These are phyloP conservation scores for Sakesphorus luctuosus DNA, from an alignment of 2,113 vertebrate genomes.

Conservation along the genomic window DNA sequence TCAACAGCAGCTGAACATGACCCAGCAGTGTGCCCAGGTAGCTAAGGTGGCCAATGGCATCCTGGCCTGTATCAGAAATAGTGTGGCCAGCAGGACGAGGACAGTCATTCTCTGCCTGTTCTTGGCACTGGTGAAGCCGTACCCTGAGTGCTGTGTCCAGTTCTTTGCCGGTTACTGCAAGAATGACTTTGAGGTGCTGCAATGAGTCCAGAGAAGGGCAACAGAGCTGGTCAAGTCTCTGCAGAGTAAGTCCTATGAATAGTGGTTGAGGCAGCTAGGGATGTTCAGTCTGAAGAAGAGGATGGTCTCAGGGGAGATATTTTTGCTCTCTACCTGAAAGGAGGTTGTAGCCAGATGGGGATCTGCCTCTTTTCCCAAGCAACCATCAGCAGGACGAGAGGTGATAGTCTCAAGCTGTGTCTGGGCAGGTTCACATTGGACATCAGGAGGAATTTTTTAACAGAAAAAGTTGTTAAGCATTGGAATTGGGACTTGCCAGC, in stretches of 20 bases:
- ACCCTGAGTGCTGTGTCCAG: background rate
- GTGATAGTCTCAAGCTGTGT: background rate
- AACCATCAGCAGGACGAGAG: background rate
- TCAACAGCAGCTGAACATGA: background rate
- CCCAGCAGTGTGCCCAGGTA: background rate
- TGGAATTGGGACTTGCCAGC: background rate
- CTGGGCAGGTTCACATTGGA: background rate
- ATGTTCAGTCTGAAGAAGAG: background rate
- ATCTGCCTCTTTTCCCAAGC: background rate
- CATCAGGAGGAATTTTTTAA: background rate
- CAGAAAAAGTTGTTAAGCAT: background rate
- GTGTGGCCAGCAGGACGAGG: background rate
- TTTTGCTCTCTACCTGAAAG: background rate
- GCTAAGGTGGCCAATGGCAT: background rate
- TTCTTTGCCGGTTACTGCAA: background rate
- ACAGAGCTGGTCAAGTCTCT: background rate
- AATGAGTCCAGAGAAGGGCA: background rate
- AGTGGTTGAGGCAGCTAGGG: background rate
- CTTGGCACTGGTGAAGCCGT: background rate
- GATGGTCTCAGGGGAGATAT: background rate
- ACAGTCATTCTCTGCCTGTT: background rate
- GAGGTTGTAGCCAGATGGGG: background rate
- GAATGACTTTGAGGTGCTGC: background rate
- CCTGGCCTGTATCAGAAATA: background rate
- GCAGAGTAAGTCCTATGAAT: background rate